phyloP scores from a whole-genome alignment of 1,140 invertebrate genomes.

The Scaptomyza montana region DNA sequence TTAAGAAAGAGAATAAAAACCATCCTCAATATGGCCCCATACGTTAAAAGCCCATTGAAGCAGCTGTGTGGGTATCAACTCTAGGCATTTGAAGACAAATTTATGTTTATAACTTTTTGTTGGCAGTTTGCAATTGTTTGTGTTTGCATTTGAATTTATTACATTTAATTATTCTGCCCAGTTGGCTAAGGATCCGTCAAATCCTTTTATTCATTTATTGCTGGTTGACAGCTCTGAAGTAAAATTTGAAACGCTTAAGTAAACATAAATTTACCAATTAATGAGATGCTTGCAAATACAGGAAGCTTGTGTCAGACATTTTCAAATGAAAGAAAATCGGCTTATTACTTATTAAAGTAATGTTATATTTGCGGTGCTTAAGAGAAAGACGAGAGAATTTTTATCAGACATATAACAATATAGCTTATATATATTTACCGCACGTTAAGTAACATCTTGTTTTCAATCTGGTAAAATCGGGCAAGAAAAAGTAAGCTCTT shows the following conservation, averaged over 20 bases:
- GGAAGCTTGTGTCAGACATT: background rate
- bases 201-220: conserved; percentile 16
- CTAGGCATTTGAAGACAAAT: background rate
- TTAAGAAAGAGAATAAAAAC: background rate
- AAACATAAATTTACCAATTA: conserved; percentile 20
- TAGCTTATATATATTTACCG: too few species aligned
- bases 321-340: background rate
- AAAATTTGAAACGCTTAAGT: conserved; percentile 6
- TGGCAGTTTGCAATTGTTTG: conserved; percentile 13
- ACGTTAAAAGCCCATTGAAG: background rate
- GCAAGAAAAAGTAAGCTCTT: too few species aligned
- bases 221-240: conserved; percentile 10
- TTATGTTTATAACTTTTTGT: conserved; percentile 4
- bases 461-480: too few species aligned
- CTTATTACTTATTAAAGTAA: background rate
- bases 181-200: conserved; percentile 6
- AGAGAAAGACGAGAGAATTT: too few species aligned
- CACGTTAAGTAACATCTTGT: too few species aligned
- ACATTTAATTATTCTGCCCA: conserved; percentile 21
- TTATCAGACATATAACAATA: too few species aligned
- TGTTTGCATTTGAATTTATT: conserved; percentile 1
- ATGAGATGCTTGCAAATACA: conserved; percentile 24
- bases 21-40: background rate
- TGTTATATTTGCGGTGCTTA: background rate
- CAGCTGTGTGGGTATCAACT: background rate